Conservation (phyloP, 1,140 invertebrate genomes). For the Papilio machaon region DNA sequence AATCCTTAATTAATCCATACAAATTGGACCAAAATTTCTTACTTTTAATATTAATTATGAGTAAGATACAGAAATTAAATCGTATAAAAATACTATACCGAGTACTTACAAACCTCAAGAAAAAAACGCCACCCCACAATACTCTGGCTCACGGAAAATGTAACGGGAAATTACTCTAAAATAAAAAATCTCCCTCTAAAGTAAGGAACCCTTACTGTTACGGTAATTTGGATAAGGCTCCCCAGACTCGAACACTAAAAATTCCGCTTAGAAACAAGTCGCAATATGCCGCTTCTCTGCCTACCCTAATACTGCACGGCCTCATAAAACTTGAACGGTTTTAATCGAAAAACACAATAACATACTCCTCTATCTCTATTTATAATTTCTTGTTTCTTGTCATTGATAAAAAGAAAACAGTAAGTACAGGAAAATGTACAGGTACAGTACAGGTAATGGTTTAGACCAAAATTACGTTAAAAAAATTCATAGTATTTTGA, state of each 20-base stretch:
- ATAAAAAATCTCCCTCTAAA: conserved; percentile 73
- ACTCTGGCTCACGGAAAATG: conserved; percentile 76
- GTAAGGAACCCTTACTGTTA: conserved; percentile 70
- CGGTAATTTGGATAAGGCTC: conserved; percentile 78
- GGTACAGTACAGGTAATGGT: no score
- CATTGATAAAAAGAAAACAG: neutral
- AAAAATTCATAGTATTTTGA: no score
- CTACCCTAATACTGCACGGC: conserved; percentile 57
- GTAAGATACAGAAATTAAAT: conserved; percentile 34
- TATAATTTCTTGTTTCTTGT: conserved; percentile 1
- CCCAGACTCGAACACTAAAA: conserved; percentile 74
- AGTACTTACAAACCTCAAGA: conserved; percentile 54
- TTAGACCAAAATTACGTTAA: no score
- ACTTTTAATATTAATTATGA: neutral
- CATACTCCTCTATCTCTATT: conserved; percentile 38
- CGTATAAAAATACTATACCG: conserved; percentile 40
- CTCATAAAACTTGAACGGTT: conserved; percentile 75
- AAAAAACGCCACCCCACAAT: conserved; percentile 73
- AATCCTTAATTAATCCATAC: no score
- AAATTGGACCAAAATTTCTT: no score
- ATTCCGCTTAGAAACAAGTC: conserved; percentile 75
- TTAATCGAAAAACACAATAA: conserved; percentile 68
- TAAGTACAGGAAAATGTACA: no score
- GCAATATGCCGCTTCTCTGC: conserved; percentile 71
- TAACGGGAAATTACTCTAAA: conserved; percentile 81